These are phyloP conservation scores for Nysson spinosus DNA, from an alignment of 2,888 invertebrate genomes.

Conservation along the genomic window DNA sequence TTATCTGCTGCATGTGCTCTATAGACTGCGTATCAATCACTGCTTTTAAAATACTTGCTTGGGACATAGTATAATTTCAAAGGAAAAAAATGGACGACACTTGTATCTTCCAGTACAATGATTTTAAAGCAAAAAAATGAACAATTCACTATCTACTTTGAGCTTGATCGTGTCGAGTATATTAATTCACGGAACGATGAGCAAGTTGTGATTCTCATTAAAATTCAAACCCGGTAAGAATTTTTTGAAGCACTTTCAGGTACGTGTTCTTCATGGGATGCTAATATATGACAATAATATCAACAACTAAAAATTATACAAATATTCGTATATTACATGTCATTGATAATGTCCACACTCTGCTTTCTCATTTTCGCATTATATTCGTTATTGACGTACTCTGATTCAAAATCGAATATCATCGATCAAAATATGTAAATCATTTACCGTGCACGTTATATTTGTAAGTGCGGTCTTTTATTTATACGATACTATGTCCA, in stretches of 20 bases:
- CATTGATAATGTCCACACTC: conserved; percentile 10
- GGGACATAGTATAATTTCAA: conserved; percentile 44
- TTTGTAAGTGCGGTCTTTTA: no score
- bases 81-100: conserved; percentile 13
- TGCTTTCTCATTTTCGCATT: conserved; percentile 4
- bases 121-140: no score
- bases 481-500: conserved; percentile 37
- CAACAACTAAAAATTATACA: conserved; percentile 34
- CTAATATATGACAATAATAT: conserved; percentile 55
- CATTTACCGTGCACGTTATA: no score
- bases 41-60: conserved; percentile 45
- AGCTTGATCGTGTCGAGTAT: no score
- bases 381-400: not conserved
- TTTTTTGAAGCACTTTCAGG: conserved; percentile 26
- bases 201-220: conserved; percentile 18
- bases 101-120: conserved; percentile 19
- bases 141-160: no score
- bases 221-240: conserved; percentile 16
- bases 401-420: no score
- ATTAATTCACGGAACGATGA: no score
- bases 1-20: conserved; percentile 55
- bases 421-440: no score
- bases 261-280: conserved; percentile 34
- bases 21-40: conserved; percentile 39
- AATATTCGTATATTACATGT: conserved; percentile 21